Percentiles rank a stretch among this genome's conserved stretches.
phyloP scores from a whole-genome alignment of 2,888 invertebrate species.

The Lissonota sp. region DNA sequence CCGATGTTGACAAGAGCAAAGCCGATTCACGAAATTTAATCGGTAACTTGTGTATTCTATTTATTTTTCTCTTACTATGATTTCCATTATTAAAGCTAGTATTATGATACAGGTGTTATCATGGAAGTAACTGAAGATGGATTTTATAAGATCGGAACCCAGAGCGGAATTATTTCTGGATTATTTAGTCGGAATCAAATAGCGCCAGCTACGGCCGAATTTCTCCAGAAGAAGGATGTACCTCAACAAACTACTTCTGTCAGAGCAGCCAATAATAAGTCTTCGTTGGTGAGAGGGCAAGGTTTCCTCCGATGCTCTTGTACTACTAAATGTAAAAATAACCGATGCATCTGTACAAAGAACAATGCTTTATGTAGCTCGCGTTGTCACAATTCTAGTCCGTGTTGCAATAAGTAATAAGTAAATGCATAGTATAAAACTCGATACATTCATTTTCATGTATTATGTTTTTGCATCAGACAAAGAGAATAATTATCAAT shows the following conservation, averaged over 20 bases:
- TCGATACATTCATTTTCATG: constrained; percentile 4
- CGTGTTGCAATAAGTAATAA: constrained; percentile 40
- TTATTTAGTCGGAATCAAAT: constrained; percentile 61
- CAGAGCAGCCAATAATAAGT: constrained; percentile 67
- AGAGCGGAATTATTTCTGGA: constrained; percentile 55
- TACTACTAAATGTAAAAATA: constrained; percentile 46
- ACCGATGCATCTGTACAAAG: constrained; percentile 66
- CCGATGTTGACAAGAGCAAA: too few relatives aligned
- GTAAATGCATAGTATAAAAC: constrained; percentile 12
- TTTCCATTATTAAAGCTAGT: constrained; percentile 14
- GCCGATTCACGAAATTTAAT: background rate
- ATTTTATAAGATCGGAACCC: constrained; percentile 68
- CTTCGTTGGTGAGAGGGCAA: constrained; percentile 64
- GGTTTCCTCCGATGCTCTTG: constrained; percentile 46
- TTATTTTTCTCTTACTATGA: constrained; percentile 12
- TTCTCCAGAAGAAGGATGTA: constrained; percentile 66
- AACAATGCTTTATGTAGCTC: constrained; percentile 67
- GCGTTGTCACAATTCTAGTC: constrained; percentile 58
- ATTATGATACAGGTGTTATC: constrained; percentile 59
- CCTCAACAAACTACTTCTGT: constrained; percentile 66
- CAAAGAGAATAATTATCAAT: background rate
- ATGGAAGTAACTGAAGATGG: constrained; percentile 68
- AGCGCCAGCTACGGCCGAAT: constrained; percentile 67
- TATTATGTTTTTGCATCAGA: too few relatives aligned
- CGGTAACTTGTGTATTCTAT: constrained; percentile 4